These are phyloP conservation scores for Cephonodes hylas DNA, from an alignment of 2,888 invertebrate genomes.

Conservation along the genomic window DNA sequence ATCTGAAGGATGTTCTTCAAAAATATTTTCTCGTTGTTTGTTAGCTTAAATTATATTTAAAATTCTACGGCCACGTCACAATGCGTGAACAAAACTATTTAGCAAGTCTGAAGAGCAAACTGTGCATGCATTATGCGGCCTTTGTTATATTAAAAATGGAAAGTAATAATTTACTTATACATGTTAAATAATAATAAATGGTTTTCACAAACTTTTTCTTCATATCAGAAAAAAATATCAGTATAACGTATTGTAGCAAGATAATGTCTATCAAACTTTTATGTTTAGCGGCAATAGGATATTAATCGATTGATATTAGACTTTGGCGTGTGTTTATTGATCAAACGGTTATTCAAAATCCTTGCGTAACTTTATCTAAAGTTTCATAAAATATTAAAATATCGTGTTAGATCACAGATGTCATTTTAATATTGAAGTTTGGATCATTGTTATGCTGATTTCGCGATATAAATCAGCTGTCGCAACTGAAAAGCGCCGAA, in stretches of 20 bases:
- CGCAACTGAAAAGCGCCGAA: too few relatives aligned
- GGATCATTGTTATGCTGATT: too few relatives aligned
- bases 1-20: background rate
- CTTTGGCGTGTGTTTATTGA: background rate
- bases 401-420: background rate
- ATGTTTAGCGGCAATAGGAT: background rate
- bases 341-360: background rate
- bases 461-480: too few relatives aligned
- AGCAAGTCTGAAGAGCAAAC: slow-evolving; percentile 28
- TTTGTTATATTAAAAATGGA: background rate
- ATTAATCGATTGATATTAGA: background rate
- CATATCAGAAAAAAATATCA: background rate
- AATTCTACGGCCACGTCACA: background rate
- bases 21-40: background rate
- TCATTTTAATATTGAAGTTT: too few relatives aligned
- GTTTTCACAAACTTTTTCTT: background rate
- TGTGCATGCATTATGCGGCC: background rate
- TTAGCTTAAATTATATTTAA: background rate
- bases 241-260: background rate
- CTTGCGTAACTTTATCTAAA: background rate
- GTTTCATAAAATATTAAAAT: background rate
- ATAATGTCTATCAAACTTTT: background rate
- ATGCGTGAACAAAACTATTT: slow-evolving; percentile 32
- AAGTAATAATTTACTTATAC: background rate
- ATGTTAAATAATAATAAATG: background rate